phyloP scores from a whole-genome alignment of 2,797 vertebrate genomes.

The Bucorvus abyssinicus region DNA sequence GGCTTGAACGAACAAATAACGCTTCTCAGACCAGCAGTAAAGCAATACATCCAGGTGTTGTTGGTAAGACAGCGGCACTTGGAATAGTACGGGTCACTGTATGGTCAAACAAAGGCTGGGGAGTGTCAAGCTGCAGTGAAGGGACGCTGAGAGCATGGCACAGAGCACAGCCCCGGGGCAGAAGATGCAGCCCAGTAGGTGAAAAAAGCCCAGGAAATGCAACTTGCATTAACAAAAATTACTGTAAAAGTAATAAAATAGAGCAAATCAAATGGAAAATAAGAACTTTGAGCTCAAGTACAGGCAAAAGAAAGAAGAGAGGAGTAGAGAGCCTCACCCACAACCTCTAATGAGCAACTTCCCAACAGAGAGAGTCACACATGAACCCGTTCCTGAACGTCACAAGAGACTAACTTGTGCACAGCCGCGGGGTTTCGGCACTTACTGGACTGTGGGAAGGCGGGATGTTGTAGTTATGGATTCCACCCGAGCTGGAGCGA shows the following conservation, averaged over 20 bases:
- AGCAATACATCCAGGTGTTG: not conserved
- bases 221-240: not conserved
- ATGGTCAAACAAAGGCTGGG: not conserved
- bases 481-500: not conserved
- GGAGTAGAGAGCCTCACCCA: not conserved
- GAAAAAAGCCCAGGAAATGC: constrained; percentile 1
- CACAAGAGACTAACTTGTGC: constrained; percentile 16
- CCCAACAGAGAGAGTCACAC: constrained; percentile 13
- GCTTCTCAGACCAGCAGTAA: not conserved
- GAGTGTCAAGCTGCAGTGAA: not conserved
- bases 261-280: constrained; percentile 22
- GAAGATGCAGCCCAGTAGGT: not conserved
- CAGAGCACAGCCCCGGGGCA: not conserved
- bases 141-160: not conserved
- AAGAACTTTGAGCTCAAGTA: not conserved
- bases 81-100: not conserved
- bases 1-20: constrained; percentile 10
- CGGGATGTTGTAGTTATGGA: constrained; percentile 31
- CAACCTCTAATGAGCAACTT: constrained; percentile 27
- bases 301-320: not conserved
- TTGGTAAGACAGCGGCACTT: not conserved
- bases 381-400: not conserved
- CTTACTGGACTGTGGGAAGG: not conserved
- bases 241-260: not conserved
- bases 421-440: not conserved